Percentiles rank a stretch among this genome's conserved stretches.
These are phyloP conservation scores for Sorex araneus DNA, from an alignment of 2,113 vertebrate genomes.

Conservation along the genomic window DNA sequence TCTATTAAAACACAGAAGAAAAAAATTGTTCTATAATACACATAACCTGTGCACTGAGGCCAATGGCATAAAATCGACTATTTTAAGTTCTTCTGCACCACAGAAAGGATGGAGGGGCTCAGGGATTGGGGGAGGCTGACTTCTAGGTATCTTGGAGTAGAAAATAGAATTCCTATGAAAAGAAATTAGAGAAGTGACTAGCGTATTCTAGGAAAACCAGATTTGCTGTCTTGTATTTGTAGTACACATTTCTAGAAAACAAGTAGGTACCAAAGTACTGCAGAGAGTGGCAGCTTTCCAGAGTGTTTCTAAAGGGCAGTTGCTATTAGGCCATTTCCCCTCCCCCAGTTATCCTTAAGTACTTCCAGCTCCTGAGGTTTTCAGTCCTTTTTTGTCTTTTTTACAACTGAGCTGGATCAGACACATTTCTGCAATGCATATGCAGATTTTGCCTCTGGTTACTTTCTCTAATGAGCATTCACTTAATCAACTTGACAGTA, in stretches of 20 bases:
- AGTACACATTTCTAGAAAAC: conserved; percentile 69
- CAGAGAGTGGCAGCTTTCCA: conserved; percentile 25
- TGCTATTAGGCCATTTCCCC: conserved; percentile 72
- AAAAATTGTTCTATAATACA: neutral
- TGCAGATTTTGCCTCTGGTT: conserved; percentile 91
- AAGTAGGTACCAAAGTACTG: neutral
- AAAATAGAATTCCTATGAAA: neutral
- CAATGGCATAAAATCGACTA: neutral
- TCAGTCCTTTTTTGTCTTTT: conserved; percentile 89
- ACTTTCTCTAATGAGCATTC: conserved; percentile 92
- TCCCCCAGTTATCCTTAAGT: conserved; percentile 81
- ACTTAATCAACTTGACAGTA: conserved; percentile 92
- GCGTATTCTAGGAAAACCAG: conserved; percentile 48
- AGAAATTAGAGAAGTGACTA: neutral
- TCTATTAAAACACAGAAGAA: conserved; percentile 24
- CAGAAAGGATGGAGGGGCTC: neutral
- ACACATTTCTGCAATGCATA: conserved; percentile 91
- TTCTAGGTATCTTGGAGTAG: neutral
- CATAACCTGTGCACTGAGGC: neutral
- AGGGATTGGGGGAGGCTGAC: neutral
- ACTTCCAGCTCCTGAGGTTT: conserved; percentile 86
- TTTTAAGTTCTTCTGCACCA: neutral
- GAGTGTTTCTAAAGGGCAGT: conserved; percentile 77
- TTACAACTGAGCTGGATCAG: conserved; percentile 89
- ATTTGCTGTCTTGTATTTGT: neutral